These are phyloP conservation scores for Xestobium rufovillosum DNA, from an alignment of 2,888 invertebrate species.

Conservation along the genomic window DNA sequence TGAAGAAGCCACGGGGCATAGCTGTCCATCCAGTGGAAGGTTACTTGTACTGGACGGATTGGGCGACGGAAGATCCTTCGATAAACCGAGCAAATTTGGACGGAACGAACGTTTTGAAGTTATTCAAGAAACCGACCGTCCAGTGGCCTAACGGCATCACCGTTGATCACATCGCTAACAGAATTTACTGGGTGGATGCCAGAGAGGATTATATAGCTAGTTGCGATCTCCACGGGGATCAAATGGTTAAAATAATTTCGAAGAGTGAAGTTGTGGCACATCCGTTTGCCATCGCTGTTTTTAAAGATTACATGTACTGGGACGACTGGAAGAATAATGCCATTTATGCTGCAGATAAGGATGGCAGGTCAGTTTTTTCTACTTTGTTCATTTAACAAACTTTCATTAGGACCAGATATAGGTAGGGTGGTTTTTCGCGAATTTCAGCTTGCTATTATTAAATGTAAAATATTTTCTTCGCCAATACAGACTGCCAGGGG, in stretches of 20 bases:
- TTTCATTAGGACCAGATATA: slow-evolving; percentile 5
- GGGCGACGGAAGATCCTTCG: slow-evolving; percentile 70
- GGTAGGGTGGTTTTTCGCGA: neutral
- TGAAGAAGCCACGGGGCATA: slow-evolving; percentile 68
- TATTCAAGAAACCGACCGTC: slow-evolving; percentile 58
- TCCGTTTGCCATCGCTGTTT: slow-evolving; percentile 80
- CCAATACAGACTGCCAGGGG: slow-evolving; percentile 19
- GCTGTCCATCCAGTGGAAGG: slow-evolving; percentile 77
- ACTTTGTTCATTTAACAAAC: slow-evolving; percentile 30
- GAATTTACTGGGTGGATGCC: slow-evolving; percentile 85
- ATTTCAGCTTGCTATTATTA: neutral
- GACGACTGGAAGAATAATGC: slow-evolving; percentile 80
- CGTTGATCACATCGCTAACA: slow-evolving; percentile 71
- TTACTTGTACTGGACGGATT: slow-evolving; percentile 82
- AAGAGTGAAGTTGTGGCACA: slow-evolving; percentile 64
- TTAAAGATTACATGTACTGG: slow-evolving; percentile 83
- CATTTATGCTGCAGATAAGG: slow-evolving; percentile 74
- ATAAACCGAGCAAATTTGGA: slow-evolving; percentile 75
- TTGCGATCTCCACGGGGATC: slow-evolving; percentile 61
- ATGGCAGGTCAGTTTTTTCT: slow-evolving; percentile 56
- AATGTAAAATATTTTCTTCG: neutral
- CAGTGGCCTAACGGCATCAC: slow-evolving; percentile 85
- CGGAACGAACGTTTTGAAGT: slow-evolving; percentile 57
- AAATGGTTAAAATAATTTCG: slow-evolving; percentile 26
- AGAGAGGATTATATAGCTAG: slow-evolving; percentile 74